Evolutionary conservation across 2,113 vertebrate species (phyloP), one percentile per base, ranked within the genome.

Genomic region (Uria lomvia): DNA sequence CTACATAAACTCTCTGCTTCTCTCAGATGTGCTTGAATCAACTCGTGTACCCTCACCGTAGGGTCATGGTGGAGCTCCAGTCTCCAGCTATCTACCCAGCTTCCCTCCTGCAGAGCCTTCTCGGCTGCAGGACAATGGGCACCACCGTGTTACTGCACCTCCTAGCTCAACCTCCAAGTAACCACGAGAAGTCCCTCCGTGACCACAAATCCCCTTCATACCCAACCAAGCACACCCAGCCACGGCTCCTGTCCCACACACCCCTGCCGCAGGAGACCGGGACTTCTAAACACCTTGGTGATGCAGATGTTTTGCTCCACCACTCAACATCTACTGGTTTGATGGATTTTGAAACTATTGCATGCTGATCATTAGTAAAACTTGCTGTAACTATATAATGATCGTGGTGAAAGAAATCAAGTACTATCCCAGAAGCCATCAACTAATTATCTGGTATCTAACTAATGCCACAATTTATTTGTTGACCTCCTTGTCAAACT

Each of bases 91-190:
- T 4, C 60, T 23, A 67, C 53, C 24, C 42, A 79, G 53, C 34
- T 56, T n/a, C n/a, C 34, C 42, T 23, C 32, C 32, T n/a, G 7
- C 3, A 6, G 27, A 72, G 18, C 9, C 3, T 70, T n/a, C 59
- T 59, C 0, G 1, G 53, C 68, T 58, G 56, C 4, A 74, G 65
- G 27, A 30, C 0, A 5, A 7, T 0, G 1, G 38, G 24, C 52
- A 79, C 43, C 20, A 22, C 8, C 0, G 1, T 8, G 15, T 20
- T 82, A 15, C 23, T 11, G 14, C 19, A 34, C 10, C 42, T 72
- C 21, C 19, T 9, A 45, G 38, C 42, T 75, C 42, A 60, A 5
- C 52, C 47, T 56, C 49, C 62, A 63, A 8, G 56, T 5, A 20
- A 38, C 45, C 2, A 9, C 0, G 1, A 45, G 45, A 62, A 88